These are phyloP conservation scores for Gonatopus flavifemur DNA, from an alignment of 1,140 invertebrate genomes.

Conservation along the genomic window DNA sequence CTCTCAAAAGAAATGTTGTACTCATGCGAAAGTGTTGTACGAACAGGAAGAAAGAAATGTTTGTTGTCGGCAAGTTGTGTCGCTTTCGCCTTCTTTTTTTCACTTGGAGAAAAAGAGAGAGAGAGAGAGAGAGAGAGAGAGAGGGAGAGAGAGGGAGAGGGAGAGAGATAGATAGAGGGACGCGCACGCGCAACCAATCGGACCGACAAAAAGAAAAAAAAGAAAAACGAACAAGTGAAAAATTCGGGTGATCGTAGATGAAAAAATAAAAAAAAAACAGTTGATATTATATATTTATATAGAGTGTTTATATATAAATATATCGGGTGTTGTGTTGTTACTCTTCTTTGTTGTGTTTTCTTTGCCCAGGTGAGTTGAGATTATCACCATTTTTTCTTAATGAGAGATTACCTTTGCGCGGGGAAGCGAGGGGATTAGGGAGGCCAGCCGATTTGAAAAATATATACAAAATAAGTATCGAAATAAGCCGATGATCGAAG, in stretches of 20 bases:
- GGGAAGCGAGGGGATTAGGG: slow-evolving; percentile 57
- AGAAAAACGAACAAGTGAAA: slow-evolving; percentile 9
- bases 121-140: slow-evolving; percentile 10
- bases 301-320: slow-evolving; percentile 38
- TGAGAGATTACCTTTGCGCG: slow-evolving; percentile 56
- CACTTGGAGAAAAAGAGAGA: slow-evolving; percentile 4
- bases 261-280: slow-evolving; percentile 9
- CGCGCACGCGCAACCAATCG: not conserved
- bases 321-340: too few relatives aligned
- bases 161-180: slow-evolving; percentile 12
- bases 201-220: slow-evolving; percentile 25
- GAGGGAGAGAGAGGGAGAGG: slow-evolving; percentile 15
- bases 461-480: too few relatives aligned
- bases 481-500: too few relatives aligned
- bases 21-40: slow-evolving; percentile 1
- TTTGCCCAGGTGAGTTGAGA: slow-evolving; percentile 59
- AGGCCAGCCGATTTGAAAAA: slow-evolving; percentile 54
- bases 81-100: slow-evolving; percentile 34
- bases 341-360: slow-evolving; percentile 57
- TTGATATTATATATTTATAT: too few relatives aligned
- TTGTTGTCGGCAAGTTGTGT: slow-evolving; percentile 24
- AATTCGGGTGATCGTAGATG: slow-evolving; percentile 16
- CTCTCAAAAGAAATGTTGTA: too few relatives aligned
- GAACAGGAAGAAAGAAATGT: not conserved
- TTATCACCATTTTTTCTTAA: slow-evolving; percentile 55